Percentiles rank a stretch among this genome's conserved stretches.
phyloP scores from a whole-genome alignment of 2,888 invertebrate species.

The Eurois occulta region DNA sequence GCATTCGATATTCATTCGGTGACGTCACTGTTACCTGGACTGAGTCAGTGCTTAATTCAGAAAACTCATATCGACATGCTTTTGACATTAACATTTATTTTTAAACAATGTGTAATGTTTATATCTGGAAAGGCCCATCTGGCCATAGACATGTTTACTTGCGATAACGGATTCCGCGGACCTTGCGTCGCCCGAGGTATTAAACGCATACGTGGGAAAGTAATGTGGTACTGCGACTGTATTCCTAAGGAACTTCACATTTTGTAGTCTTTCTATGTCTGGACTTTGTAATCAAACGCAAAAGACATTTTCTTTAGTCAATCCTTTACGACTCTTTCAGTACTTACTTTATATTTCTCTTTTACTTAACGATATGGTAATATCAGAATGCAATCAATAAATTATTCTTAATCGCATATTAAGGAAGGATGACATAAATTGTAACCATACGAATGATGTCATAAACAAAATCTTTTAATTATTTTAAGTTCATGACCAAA shows the following conservation, averaged over 20 bases:
- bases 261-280: background rate
- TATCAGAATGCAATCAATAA: background rate
- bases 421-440: background rate
- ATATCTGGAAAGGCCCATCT: background rate
- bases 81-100: constrained; percentile 10
- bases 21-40: constrained; percentile 37
- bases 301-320: background rate
- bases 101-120: constrained; percentile 18
- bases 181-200: background rate
- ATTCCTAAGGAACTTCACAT: constrained; percentile 15
- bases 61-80: constrained; percentile 25
- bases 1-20: constrained; percentile 25
- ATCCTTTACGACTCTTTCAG: background rate
- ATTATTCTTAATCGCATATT: background rate
- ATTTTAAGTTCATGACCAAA: constrained; percentile 1
- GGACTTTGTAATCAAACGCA: background rate
- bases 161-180: constrained; percentile 19
- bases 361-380: background rate
- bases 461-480: background rate
- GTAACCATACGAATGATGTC: background rate
- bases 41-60: constrained; percentile 24
- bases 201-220: constrained; percentile 11
- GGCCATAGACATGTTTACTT: constrained; percentile 12
- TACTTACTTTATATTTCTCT: background rate
- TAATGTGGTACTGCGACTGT: constrained; percentile 2